Conservation (phyloP, 2,113 vertebrate species). For the Tinamus guttatus region DNA sequence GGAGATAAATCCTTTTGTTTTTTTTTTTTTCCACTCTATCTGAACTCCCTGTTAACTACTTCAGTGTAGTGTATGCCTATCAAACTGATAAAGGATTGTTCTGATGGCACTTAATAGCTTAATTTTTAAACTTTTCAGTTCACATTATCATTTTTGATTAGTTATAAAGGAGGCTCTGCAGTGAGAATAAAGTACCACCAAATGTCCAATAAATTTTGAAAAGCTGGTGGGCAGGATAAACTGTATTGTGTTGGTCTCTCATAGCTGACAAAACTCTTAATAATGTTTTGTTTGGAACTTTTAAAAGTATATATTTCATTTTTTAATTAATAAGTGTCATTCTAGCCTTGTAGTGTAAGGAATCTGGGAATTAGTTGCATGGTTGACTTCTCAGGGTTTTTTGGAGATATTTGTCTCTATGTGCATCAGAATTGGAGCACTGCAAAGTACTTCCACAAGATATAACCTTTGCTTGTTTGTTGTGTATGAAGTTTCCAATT, state of each 20-base stretch:
- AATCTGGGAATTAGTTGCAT: not conserved
- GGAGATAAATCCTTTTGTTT: conserved; percentile 18
- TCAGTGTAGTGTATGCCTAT: not conserved
- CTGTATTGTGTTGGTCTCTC: not conserved
- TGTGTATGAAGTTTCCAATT: not conserved
- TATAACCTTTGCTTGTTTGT: not conserved
- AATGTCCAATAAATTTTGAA: not conserved
- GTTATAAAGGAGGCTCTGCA: not conserved
- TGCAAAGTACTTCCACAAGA: not conserved
- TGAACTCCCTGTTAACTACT: not conserved
- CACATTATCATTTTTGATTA: conserved; percentile 12
- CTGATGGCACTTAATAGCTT: conserved; percentile 36
- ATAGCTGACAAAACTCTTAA: not conserved
- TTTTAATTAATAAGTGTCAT: not conserved
- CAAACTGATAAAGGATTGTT: conserved; percentile 48
- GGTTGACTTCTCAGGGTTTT: not conserved
- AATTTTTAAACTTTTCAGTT: conserved; percentile 26
- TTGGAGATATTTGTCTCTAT: not conserved
- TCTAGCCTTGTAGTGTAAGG: not conserved
- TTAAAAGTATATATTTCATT: not conserved
- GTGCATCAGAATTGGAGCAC: not conserved
- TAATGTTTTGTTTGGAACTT: not conserved
- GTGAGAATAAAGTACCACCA: not conserved
- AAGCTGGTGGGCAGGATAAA: not conserved
- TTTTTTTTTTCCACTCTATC: not conserved